Conservation (phyloP, 2,888 invertebrate genomes). For the Polylopha cassiicola region DNA sequence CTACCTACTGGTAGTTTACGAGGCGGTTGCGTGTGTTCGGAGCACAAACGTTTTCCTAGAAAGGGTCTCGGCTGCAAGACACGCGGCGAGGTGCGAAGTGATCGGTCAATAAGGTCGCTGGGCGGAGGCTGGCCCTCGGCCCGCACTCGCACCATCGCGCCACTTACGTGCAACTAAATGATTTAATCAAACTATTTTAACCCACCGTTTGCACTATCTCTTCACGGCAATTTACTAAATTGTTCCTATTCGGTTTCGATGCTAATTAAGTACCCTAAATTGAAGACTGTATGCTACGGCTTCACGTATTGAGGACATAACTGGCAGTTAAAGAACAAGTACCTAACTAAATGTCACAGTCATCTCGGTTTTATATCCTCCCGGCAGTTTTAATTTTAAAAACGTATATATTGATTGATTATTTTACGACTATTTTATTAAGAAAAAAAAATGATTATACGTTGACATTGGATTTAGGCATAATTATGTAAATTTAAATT, state of each 20-base stretch:
- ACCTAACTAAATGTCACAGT: no score
- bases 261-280: slow-evolving; percentile 19
- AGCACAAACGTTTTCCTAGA: slow-evolving; percentile 54
- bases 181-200: slow-evolving; percentile 47
- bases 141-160: slow-evolving; percentile 49
- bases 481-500: slow-evolving; percentile 19
- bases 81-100: slow-evolving; percentile 63
- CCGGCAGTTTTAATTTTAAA: slow-evolving; percentile 12
- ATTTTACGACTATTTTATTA: slow-evolving; percentile 18
- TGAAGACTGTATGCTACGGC: slow-evolving; percentile 9
- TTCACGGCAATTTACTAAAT: slow-evolving; percentile 35
- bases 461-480: slow-evolving; percentile 19
- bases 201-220: slow-evolving; percentile 38
- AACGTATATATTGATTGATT: slow-evolving; percentile 6
- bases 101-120: slow-evolving; percentile 51
- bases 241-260: slow-evolving; percentile 31
- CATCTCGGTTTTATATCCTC: no score
- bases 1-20: slow-evolving; percentile 28
- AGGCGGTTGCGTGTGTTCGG: slow-evolving; percentile 41
- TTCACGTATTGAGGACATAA: slow-evolving; percentile 14
- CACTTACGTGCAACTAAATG: slow-evolving; percentile 48
- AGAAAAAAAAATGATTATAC: slow-evolving; percentile 13
- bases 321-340: no score
- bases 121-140: slow-evolving; percentile 35
- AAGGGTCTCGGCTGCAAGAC: slow-evolving; percentile 52